Evolutionary conservation across 2,113 vertebrate species (phyloP).

Genomic region (Eulemur macaco): DNA sequence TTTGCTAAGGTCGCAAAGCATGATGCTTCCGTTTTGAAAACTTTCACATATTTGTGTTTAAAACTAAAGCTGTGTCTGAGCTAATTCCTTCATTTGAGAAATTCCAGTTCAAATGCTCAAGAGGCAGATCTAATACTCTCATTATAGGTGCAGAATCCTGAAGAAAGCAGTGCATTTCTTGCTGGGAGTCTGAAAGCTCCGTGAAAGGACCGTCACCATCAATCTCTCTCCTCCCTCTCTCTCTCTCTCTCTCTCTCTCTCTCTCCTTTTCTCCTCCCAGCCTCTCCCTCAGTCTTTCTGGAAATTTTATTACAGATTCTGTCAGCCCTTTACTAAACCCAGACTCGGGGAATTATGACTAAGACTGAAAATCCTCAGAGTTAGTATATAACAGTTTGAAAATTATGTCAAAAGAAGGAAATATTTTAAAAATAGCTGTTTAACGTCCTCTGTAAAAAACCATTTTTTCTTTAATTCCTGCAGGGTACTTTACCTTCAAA

Average conservation of each 20-base stretch:
- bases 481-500: not conserved
- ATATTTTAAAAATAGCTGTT: slow-evolving; percentile 47
- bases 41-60: accelerated
- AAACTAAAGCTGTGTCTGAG: not conserved
- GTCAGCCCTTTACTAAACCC: not conserved
- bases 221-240: accelerated
- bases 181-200: not conserved
- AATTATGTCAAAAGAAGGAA: slow-evolving; percentile 8
- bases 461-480: not conserved
- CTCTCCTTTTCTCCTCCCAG: accelerated
- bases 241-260: no score
- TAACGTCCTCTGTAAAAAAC: not conserved
- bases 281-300: not conserved
- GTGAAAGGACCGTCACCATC: accelerated
- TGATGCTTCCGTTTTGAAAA: not conserved
- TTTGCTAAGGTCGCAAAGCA: not conserved
- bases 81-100: accelerated
- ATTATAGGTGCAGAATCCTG: accelerated
- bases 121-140: accelerated
- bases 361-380: slow-evolving; percentile 29
- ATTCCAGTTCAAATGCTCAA: not conserved
- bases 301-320: not conserved
- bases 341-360: not conserved
- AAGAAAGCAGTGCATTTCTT: accelerated
- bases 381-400: slow-evolving; percentile 34